Evolutionary conservation across 2,888 invertebrate species (phyloP).

Genomic region (Sericinus montela): DNA sequence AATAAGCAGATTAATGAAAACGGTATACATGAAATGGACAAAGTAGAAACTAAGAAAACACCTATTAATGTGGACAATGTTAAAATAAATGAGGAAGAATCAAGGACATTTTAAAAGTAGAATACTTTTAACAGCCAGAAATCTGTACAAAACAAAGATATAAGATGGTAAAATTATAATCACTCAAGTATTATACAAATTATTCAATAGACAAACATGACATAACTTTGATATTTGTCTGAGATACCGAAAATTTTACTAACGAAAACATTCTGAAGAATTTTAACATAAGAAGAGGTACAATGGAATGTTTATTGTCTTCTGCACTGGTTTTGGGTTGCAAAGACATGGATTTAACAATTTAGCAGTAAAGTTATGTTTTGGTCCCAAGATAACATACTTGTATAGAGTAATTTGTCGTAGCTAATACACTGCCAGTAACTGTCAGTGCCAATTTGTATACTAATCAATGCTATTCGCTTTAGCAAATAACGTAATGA

Average conservation of each 20-base stretch:
- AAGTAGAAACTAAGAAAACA: constrained; percentile 5
- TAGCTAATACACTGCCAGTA: too few species aligned
- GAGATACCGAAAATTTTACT: too few species aligned
- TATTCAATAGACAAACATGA: too few species aligned
- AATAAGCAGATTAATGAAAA: not conserved
- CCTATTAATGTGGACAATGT: not conserved
- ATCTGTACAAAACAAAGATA: too few species aligned
- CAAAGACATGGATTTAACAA: not conserved
- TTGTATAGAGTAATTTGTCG: not conserved
- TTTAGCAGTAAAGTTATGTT: not conserved
- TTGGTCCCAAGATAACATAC: not conserved
- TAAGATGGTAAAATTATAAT: not conserved
- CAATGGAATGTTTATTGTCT: not conserved
- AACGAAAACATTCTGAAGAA: not conserved
- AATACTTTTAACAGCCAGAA: not conserved
- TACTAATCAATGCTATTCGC: not conserved
- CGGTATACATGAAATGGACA: constrained; percentile 1
- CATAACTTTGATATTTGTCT: too few species aligned
- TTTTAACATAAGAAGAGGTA: constrained; percentile 5
- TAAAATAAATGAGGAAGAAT: not conserved
- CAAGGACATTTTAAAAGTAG: constrained; percentile 1
- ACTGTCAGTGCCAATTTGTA: not conserved
- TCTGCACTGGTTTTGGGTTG: constrained; percentile 11
- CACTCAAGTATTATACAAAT: not conserved
- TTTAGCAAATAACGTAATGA: not conserved